phyloP scores from a whole-genome alignment of 2,113 vertebrate species.

The Channa argus region DNA sequence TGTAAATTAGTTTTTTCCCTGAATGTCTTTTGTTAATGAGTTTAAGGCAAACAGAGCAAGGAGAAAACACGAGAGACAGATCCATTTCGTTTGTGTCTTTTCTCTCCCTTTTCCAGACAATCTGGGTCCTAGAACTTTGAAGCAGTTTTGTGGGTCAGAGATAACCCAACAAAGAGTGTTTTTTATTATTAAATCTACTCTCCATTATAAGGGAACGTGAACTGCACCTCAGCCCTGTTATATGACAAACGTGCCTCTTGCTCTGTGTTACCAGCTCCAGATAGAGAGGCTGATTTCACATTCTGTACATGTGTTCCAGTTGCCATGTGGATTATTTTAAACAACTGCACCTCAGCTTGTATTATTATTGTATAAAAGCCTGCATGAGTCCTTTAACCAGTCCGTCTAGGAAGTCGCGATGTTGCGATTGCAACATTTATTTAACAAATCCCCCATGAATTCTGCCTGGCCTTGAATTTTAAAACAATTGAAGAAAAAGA shows the following conservation, averaged over 20 bases:
- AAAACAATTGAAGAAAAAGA: no score
- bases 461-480: no score
- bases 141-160: background rate
- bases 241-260: slow-evolving; percentile 22
- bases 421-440: no score
- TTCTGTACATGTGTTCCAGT: background rate
- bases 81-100: background rate
- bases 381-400: slow-evolving; percentile 43
- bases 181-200: background rate
- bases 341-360: slow-evolving; percentile 6
- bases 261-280: slow-evolving; percentile 17
- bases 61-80: background rate
- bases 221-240: slow-evolving; percentile 15
- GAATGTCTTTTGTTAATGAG: slow-evolving; percentile 4
- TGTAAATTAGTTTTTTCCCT: background rate
- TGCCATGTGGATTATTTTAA: slow-evolving; percentile 28
- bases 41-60: background rate
- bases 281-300: slow-evolving; percentile 10
- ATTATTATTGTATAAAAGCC: slow-evolving; percentile 21
- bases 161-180: background rate
- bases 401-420: no score
- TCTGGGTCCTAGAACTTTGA: background rate
- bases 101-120: background rate
- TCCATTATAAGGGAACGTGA: slow-evolving; percentile 9
- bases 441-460: no score